Percentiles rank a stretch among this genome's conserved stretches.
Conservation (phyloP, 1,140 invertebrate species). For the Forficula auricularia region DNA sequence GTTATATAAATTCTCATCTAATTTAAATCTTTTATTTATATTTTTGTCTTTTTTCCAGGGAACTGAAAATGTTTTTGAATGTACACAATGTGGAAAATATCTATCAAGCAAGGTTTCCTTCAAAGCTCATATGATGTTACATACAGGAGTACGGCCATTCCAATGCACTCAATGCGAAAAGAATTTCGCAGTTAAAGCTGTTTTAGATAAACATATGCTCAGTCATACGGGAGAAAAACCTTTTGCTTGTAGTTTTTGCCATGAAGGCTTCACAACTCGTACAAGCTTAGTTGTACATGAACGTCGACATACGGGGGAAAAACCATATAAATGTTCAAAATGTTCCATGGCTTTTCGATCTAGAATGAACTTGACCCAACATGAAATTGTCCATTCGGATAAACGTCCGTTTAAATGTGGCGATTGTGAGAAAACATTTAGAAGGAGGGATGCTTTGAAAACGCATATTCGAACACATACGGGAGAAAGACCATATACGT, state of each 20-base stretch:
- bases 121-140: conserved; percentile 25
- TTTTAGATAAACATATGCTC: conserved; percentile 39
- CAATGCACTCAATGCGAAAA: conserved; percentile 31
- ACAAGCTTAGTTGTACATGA: conserved; percentile 5
- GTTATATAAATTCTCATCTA: conserved; percentile 34
- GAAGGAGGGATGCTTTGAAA: conserved; percentile 4
- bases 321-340: conserved; percentile 7
- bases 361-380: no score
- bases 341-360: background rate
- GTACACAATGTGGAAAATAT: conserved; percentile 25
- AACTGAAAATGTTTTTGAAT: conserved; percentile 18
- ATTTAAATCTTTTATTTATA: conserved; percentile 5
- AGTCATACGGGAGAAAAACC: conserved; percentile 51
- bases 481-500: conserved; percentile 48
- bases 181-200: conserved; percentile 23
- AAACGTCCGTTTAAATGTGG: conserved; percentile 3
- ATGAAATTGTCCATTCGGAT: conserved; percentile 13
- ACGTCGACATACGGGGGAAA: conserved; percentile 9
- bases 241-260: conserved; percentile 20
- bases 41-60: background rate
- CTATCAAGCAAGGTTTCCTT: conserved; percentile 25
- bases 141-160: conserved; percentile 31
- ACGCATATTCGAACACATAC: conserved; percentile 46
- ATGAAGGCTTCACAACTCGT: conserved; percentile 16
- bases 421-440: conserved; percentile 2